Evolutionary conservation across 2,888 invertebrate genomes (phyloP).

Genomic region (Julus scandinavius): DNA sequence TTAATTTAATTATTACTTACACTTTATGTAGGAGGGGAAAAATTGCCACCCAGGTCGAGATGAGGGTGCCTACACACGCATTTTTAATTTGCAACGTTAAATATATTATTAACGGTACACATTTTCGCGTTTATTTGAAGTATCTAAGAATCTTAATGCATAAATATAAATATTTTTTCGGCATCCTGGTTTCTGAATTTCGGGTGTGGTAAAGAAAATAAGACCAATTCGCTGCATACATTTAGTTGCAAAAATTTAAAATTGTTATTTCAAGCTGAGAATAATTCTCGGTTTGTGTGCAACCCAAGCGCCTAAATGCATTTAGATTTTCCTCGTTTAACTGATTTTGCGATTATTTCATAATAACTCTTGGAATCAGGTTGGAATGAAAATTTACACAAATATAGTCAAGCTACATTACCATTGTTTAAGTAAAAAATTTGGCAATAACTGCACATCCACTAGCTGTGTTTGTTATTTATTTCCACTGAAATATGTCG

Average conservation of each 20-base stretch:
- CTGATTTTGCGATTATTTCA: constrained; percentile 10
- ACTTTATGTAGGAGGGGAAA: no score
- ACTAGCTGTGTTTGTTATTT: not conserved
- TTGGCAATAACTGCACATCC: not conserved
- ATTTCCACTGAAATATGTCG: not conserved
- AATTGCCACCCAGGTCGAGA: no score
- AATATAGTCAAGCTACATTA: not conserved
- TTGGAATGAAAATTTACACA: not conserved
- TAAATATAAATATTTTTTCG: not conserved
- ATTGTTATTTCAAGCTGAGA: constrained; percentile 11
- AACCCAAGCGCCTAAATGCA: not conserved
- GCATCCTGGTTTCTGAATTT: not conserved
- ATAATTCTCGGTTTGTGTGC: not conserved
- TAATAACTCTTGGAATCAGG: not conserved
- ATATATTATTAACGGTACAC: not conserved
- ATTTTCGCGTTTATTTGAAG: not conserved
- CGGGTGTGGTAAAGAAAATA: constrained; percentile 6
- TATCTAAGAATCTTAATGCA: not conserved
- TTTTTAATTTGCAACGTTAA: not conserved
- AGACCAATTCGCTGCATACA: constrained; percentile 34
- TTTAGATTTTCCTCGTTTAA: not conserved
- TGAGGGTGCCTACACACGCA: no score
- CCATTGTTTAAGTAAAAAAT: not conserved
- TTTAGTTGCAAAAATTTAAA: not conserved
- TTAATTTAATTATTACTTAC: no score